These are phyloP conservation scores for Mizuhopecten yessoensis DNA, from an alignment of 1,140 invertebrate genomes.

Conservation along the genomic window DNA sequence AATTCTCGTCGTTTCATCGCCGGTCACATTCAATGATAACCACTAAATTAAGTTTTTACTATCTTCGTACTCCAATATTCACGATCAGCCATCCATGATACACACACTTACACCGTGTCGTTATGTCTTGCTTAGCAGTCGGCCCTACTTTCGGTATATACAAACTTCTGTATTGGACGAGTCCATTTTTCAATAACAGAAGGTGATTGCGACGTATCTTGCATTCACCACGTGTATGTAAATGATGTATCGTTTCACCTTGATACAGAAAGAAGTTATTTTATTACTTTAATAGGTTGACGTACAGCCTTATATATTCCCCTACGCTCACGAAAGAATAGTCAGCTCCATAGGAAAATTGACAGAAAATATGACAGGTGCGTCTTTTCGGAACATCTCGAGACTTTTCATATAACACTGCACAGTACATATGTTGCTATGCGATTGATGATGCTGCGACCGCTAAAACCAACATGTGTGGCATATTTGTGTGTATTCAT, in stretches of 20 bases:
- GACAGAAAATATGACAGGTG: too few relatives aligned
- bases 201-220: too few relatives aligned
- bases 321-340: neutral
- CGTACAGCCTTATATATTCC: too few relatives aligned
- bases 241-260: neutral
- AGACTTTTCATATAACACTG: neutral
- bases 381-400: slow-evolving; percentile 15
- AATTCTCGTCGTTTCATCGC: slow-evolving; percentile 3
- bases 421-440: neutral
- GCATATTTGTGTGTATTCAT: too few relatives aligned
- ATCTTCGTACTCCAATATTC: neutral
- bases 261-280: too few relatives aligned
- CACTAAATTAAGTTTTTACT: neutral
- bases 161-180: neutral
- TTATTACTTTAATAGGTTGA: too few relatives aligned
- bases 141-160: slow-evolving; percentile 20
- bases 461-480: too few relatives aligned
- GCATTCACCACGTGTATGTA: too few relatives aligned
- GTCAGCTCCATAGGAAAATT: neutral
- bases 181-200: neutral
- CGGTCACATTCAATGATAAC: neutral
- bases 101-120: neutral
- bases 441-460: neutral
- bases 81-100: slow-evolving; percentile 5
- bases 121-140: neutral